phyloP scores from a whole-genome alignment of 2,113 vertebrate genomes.

The Phylloscopus whistleri region DNA sequence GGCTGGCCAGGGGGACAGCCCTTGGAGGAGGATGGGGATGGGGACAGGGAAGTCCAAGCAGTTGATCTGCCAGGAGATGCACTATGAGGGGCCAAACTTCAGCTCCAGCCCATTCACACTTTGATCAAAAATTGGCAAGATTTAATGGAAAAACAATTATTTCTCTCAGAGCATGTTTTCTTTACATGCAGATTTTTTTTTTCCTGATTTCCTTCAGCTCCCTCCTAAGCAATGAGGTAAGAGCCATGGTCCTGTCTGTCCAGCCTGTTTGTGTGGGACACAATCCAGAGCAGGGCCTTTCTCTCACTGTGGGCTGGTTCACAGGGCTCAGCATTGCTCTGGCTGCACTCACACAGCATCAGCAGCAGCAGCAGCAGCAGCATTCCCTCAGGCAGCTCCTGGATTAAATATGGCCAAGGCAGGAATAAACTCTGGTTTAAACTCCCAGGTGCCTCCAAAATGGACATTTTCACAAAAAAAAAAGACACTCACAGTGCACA shows the following conservation, averaged over 20 bases:
- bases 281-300: not conserved
- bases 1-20: not conserved
- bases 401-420: rapidly evolving
- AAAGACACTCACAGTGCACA: not conserved
- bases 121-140: not conserved
- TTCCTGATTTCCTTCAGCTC: not conserved
- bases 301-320: not conserved
- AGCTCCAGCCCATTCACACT: not conserved
- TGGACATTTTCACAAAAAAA: not conserved
- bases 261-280: not conserved
- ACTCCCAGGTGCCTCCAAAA: not conserved
- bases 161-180: not conserved
- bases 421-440: not conserved
- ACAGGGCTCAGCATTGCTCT: rapidly evolving
- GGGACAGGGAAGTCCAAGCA: not conserved
- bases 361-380: not conserved
- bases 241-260: not conserved
- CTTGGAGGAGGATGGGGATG: not conserved
- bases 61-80: not conserved
- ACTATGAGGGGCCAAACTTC: not conserved
- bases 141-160: not conserved
- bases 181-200: not conserved
- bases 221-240: not conserved
- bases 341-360: not conserved
- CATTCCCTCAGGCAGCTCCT: not conserved